A percentile compares a stretch with the other conserved stretches of the same genome.
These are phyloP conservation scores for Tapera naevia DNA, from an alignment of 2,797 vertebrate genomes.

Conservation along the genomic window DNA sequence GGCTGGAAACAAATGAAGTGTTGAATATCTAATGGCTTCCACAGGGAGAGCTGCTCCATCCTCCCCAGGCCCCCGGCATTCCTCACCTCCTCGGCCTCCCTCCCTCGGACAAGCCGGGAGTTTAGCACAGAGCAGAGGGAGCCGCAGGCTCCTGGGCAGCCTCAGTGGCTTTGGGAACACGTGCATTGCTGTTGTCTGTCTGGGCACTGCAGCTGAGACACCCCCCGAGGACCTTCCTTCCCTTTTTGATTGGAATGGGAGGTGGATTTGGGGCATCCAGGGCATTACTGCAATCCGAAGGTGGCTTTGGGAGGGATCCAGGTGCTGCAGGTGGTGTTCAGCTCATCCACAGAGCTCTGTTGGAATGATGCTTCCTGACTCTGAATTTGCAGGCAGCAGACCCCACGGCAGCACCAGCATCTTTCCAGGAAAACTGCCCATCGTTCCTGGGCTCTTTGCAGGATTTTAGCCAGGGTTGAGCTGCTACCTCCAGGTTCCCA, in stretches of 20 bases:
- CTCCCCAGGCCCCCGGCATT: constrained; percentile 75
- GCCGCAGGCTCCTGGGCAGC: neutral
- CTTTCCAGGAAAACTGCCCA: neutral
- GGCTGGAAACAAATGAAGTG: constrained; percentile 84
- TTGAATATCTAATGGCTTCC: constrained; percentile 84
- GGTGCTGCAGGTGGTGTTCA: neutral
- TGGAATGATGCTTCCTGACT: too few species aligned
- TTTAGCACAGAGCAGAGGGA: neutral
- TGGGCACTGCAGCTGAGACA: rapidly evolving
- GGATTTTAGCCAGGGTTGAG: neutral
- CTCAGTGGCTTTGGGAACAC: neutral
- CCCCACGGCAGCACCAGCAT: neutral
- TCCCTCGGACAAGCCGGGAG: neutral
- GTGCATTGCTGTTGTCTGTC: neutral
- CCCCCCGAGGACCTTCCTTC: neutral
- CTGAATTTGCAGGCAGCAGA: too few species aligned
- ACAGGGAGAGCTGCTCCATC: constrained; percentile 76
- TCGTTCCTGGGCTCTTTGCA: neutral
- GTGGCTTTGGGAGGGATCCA: neutral
- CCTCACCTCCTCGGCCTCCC: constrained; percentile 61
- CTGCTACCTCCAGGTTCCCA: neutral
- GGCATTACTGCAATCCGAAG: neutral
- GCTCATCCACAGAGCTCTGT: neutral
- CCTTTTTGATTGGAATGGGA: neutral
- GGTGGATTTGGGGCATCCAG: neutral